Evolutionary conservation across 2,797 vertebrate species (phyloP), one percentile per base, ranked within the genome.

Genomic region (Paedocypris micromegethes): DNA sequence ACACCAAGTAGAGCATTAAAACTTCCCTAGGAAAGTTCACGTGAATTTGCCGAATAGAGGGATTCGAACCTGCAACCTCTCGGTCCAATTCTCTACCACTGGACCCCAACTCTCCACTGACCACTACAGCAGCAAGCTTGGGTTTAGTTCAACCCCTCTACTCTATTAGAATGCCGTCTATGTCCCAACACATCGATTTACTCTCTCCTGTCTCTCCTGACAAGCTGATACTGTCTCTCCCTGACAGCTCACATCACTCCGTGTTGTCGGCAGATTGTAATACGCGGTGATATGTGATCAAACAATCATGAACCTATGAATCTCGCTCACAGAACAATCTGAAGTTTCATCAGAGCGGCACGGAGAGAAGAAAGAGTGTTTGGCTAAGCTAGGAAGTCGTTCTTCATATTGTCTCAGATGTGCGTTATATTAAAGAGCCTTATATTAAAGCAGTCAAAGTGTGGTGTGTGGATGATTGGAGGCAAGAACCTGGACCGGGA

Each of bases 361-460:
- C 68, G 64, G 65, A 67, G 58, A 55, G 51, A 42, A 56, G 43
- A 60, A 64, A 54, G 39, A 3, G 54, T 44, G 55, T 23, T 23
- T 39, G 6, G 9, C 57, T 54, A 59, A 75, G 70, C 47, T 23
- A 43, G 55, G 60, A 42, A 75, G 72, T 64, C 9, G 47, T 64
- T 50, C 66, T 67, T 74, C 60, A 41, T 72, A 60, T 79, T 68
- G 41, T 60, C 42, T 38, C 38, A 50, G 66, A 75, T 68, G 64
- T 69, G 55, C 39, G 52, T n/a, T n/a, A n/a, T n/a, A n/a, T n/a
- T n/a, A n/a, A n/a, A n/a, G 68, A 53, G 63, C 64, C 44, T 70
- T 69, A 66, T 56, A 60, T 62, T 64, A 71, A 75, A 74, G 76
- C 74, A 75, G 79, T 79, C 62, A 83, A 81, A 81, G 81, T 83